Conservation (phyloP, 2,888 invertebrate species). For the Buathra laborator region DNA sequence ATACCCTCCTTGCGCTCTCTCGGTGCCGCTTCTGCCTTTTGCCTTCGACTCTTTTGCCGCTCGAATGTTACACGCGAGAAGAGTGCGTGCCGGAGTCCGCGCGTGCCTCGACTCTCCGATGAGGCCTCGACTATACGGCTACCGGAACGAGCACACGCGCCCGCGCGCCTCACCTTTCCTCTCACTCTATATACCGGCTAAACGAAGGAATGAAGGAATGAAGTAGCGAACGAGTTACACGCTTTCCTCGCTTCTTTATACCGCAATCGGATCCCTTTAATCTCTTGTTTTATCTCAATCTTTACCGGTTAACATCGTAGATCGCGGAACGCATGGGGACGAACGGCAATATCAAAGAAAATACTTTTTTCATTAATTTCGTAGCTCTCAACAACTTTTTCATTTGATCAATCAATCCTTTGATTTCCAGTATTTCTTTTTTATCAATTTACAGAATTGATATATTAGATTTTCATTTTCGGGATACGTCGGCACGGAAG, state of each 20-base stretch:
- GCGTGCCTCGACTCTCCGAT: constrained; percentile 77
- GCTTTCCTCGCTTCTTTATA: constrained; percentile 56
- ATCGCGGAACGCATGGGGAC: neutral
- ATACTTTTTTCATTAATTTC: too few species aligned
- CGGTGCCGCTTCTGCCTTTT: constrained; percentile 17
- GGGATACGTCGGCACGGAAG: neutral
- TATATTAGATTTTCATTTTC: too few species aligned
- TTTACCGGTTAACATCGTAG: neutral
- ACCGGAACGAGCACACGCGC: constrained; percentile 8
- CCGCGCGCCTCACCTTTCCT: constrained; percentile 21
- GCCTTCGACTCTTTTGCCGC: constrained; percentile 23
- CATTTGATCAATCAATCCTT: too few species aligned
- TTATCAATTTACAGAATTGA: too few species aligned
- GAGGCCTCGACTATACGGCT: constrained; percentile 46
- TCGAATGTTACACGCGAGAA: constrained; percentile 65
- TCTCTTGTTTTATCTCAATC: constrained; percentile 54
- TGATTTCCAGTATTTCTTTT: too few species aligned
- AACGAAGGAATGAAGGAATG: constrained; percentile 61
- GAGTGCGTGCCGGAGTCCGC: constrained; percentile 76
- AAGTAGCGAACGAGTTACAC: constrained; percentile 63
- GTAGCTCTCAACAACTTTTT: too few species aligned
- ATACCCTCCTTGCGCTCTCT: neutral
- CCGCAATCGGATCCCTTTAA: constrained; percentile 47
- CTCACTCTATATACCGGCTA: constrained; percentile 45
- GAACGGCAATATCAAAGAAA: too few species aligned